Evolutionary conservation across 2,113 vertebrate species (phyloP), one percentile per base, ranked within the genome.

Genomic region (Antechinus stuartii): DNA sequence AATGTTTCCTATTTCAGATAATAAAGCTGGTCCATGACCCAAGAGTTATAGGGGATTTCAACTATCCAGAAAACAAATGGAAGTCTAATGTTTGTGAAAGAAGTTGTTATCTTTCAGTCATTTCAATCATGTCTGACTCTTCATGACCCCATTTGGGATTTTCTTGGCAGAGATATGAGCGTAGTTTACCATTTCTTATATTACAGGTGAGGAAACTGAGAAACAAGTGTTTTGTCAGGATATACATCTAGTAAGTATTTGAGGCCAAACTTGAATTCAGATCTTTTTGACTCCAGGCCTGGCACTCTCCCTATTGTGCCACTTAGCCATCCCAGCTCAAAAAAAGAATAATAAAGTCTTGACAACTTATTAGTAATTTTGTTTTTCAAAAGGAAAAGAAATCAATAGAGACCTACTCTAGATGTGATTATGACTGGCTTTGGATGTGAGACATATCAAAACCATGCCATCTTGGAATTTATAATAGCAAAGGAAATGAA

Each of bases 381-480:
- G 42, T 84, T 57, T 93, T 93, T 93, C 54, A 93, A 84, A 84
- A 42, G n/a, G 35, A 7, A 84, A 42, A 42, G 93, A 26, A 94
- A 91, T 49, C 90, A 84, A 53, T 57, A 57, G 91, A 89, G 55
- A 54, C 30, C 52, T 96, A 89, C 55, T 95, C n/a, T 56, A 49
- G 46, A 93, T 52, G 42, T 84, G 56, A 84, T 30, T 68, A 42
- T 84, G 68, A 84, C 68, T 84, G 68, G 16, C 68, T 84, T 84
- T n/a, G 42, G 68, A 84, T 84, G 68, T 42, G 68, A 84, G 68
- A 84, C 35, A 84, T n/a, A 84, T 84, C 68, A 84, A 84, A 84
- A 42, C 16, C n/a, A 84, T 84, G 68, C 68, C 19, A 22, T 84
- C 68, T 84, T 84, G 68, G 35, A 84, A 22, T 84, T 84, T 42